Evolutionary conservation across 2,888 invertebrate species (phyloP).

Genomic region (Bellardia bayeri): DNA sequence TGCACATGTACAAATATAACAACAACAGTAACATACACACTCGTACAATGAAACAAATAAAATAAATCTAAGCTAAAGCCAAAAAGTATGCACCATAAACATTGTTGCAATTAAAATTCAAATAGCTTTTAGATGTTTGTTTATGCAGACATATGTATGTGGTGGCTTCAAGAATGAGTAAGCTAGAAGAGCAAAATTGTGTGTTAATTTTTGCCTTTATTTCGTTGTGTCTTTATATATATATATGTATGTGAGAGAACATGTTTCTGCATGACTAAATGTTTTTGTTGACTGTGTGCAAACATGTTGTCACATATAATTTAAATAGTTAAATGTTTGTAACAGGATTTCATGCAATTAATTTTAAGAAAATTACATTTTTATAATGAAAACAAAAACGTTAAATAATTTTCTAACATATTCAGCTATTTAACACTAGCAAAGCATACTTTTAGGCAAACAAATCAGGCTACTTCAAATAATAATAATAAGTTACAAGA

Average conservation of each 20-base stretch:
- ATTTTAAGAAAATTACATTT: no score
- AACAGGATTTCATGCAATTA: no score
- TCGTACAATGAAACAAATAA: background rate
- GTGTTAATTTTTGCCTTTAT: background rate
- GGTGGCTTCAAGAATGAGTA: no score
- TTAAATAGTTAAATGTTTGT: no score
- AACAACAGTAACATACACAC: slow-evolving; percentile 12
- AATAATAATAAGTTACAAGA: no score
- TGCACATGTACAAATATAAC: slow-evolving; percentile 62
- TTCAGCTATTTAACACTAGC: no score
- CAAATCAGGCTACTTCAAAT: no score
- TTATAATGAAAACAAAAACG: no score
- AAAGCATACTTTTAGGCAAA: no score
- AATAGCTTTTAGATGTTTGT: slow-evolving; percentile 68
- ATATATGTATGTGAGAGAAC: background rate
- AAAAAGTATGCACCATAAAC: slow-evolving; percentile 73
- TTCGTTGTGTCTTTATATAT: background rate
- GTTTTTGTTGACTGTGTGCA: slow-evolving; percentile 31
- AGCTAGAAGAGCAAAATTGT: background rate
- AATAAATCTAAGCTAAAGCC: slow-evolving; percentile 65
- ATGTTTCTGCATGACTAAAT: slow-evolving; percentile 35
- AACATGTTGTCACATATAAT: slow-evolving; percentile 45
- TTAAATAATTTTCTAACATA: no score
- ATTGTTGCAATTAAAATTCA: slow-evolving; percentile 72
- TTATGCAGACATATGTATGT: slow-evolving; percentile 32